Evolutionary conservation across 2,113 vertebrate genomes (phyloP).

Genomic region (Salvator merianae): DNA sequence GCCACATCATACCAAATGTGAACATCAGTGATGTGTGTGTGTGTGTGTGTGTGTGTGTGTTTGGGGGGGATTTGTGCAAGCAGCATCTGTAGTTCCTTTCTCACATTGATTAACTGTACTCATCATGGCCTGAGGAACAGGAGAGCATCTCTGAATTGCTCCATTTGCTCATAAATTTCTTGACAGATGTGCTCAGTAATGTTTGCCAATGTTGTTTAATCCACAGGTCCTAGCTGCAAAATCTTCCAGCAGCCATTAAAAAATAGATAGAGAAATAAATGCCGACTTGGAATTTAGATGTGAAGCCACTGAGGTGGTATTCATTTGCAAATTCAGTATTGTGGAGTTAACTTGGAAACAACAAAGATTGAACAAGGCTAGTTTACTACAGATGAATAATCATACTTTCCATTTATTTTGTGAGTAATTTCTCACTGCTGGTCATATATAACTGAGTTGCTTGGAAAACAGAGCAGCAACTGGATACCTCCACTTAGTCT

Average conservation of each 20-base stretch:
- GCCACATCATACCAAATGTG: slow-evolving; percentile 17
- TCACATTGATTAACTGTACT: slow-evolving; percentile 38
- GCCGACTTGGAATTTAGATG: background rate
- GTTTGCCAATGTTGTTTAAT: slow-evolving; percentile 33
- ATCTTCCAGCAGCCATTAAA: background rate
- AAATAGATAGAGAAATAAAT: background rate
- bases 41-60: too few species aligned
- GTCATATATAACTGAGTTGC: background rate
- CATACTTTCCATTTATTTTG: background rate
- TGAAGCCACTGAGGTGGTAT: background rate
- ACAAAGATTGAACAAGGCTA: background rate
- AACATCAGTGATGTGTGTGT: slow-evolving; percentile 44
- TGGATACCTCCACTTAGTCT: too few species aligned
- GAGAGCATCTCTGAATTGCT: slow-evolving; percentile 35
- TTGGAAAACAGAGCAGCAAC: too few species aligned
- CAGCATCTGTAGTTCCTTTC: slow-evolving; percentile 15
- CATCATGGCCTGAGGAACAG: slow-evolving; percentile 32
- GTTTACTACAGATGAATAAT: background rate
- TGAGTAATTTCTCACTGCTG: background rate
- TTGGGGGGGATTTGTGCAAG: slow-evolving; percentile 31
- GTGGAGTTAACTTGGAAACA: background rate
- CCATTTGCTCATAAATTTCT: slow-evolving; percentile 33
- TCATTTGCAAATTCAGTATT: background rate
- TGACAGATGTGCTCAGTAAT: slow-evolving; percentile 30
- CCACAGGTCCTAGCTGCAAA: background rate